Base-by-base conservation (phyloP, 2,888 invertebrate species). In the Abscondita cerata region DNA sequence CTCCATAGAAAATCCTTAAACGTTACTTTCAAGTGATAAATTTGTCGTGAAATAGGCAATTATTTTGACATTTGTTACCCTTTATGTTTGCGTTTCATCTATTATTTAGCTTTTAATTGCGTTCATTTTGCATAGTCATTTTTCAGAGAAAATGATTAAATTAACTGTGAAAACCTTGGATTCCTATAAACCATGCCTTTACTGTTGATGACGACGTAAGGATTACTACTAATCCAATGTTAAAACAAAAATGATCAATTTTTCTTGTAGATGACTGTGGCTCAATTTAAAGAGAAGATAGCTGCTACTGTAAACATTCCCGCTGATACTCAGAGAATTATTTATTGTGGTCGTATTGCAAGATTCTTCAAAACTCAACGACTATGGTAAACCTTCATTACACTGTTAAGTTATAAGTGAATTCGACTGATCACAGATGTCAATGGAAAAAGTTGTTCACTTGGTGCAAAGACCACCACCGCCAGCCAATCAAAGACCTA, bases 341-440 rank as follows among this genome's bases (percentile, higher is more conserved):
- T 98, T 72, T 97, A 94, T 78, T 94, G 94, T 78, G 98, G 98
- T n/a, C 85, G 94, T 79, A 95, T 82, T 98, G 52, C 91, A 92
- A 75, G 94, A 98, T 83, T 93, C 92, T 11, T 91, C 90, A 70
- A 90, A 87, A 75, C 84, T 98, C 19, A 86, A 87, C 65, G 94
- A 96, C 77, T 95, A 92, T 81, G 92, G 94, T 92, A 83, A n/a
- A n/a, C n/a, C n/a, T n/a, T n/a, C n/a, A n/a, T n/a, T n/a, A n/a
- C n/a, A n/a, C n/a, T n/a, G n/a, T n/a, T n/a, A n/a, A n/a, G n/a
- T n/a, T n/a, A n/a, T n/a, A n/a, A n/a, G n/a, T n/a, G n/a, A n/a
- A n/a, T n/a, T n/a, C n/a, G n/a, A n/a, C 69, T 76, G 1, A 9
- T 9, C 13, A 15, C 75, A 93, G 96, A 92, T 83, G 91, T 96